Evolutionary conservation across 2,888 invertebrate species (phyloP).

Genomic region (Parnassius smintheus): DNA sequence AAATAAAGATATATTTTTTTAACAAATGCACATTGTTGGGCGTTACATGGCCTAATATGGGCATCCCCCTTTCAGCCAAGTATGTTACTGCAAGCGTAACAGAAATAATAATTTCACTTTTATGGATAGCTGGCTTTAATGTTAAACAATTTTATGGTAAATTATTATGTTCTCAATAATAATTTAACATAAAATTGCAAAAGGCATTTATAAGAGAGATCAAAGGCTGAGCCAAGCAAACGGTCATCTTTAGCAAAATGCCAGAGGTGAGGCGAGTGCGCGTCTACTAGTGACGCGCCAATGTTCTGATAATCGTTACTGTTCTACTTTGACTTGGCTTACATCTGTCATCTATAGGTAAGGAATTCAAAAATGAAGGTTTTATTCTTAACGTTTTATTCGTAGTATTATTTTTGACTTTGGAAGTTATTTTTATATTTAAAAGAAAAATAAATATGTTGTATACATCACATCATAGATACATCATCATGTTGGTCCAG

Average conservation of each 20-base stretch:
- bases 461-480: too few relatives aligned
- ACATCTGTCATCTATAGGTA: slow-evolving; percentile 26
- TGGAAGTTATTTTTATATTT: neutral
- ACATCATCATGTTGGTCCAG: too few relatives aligned
- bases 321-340: slow-evolving; percentile 31
- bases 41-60: too few relatives aligned
- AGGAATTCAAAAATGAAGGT: slow-evolving; percentile 5
- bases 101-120: slow-evolving; percentile 52
- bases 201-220: slow-evolving; percentile 58
- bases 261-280: slow-evolving; percentile 54
- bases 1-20: too few relatives aligned
- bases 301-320: slow-evolving; percentile 55
- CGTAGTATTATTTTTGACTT: neutral
- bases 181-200: slow-evolving; percentile 68
- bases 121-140: slow-evolving; percentile 50
- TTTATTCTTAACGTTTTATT: slow-evolving; percentile 5
- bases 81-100: neutral
- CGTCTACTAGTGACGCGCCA: slow-evolving; percentile 36
- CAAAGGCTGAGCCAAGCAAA: slow-evolving; percentile 62
- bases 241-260: slow-evolving; percentile 69
- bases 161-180: slow-evolving; percentile 39
- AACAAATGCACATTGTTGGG: too few relatives aligned
- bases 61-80: slow-evolving; percentile 41
- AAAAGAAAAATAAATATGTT: too few relatives aligned
- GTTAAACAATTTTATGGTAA: slow-evolving; percentile 28